Percentiles rank a stretch among this genome's conserved stretches.
These are phyloP conservation scores for Dolomedes plantarius DNA, from an alignment of 2,888 invertebrate genomes.

Conservation along the genomic window DNA sequence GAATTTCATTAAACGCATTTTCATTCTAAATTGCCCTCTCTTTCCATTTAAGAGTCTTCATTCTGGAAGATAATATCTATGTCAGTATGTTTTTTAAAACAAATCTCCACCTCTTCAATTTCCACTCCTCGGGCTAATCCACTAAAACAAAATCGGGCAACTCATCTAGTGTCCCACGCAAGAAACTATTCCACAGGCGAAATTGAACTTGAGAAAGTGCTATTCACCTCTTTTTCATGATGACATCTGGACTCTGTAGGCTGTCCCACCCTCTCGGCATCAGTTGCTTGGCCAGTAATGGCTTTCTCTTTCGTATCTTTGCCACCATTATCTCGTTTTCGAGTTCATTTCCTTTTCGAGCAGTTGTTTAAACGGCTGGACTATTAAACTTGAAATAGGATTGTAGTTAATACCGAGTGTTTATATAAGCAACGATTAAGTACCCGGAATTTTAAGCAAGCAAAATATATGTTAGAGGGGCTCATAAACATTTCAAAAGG, in stretches of 20 bases:
- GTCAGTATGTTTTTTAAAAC: slow-evolving; percentile 49
- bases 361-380: no score
- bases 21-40: background rate
- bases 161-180: background rate
- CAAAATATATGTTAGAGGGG: no score
- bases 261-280: background rate
- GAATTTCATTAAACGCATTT: no score
- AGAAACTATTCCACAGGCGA: background rate
- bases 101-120: slow-evolving; percentile 29
- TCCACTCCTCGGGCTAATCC: background rate
- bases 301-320: background rate
- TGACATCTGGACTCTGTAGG: background rate
- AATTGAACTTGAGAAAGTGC: background rate
- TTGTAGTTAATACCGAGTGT: no score
- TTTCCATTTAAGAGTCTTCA: slow-evolving; percentile 22
- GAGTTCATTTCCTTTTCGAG: background rate
- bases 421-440: no score
- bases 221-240: background rate
- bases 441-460: no score
- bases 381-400: no score
- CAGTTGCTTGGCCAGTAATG: background rate
- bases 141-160: background rate
- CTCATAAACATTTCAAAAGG: no score
- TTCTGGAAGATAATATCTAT: slow-evolving; percentile 36
- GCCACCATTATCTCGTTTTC: background rate